Evolutionary conservation across 23 tunicate genomes (phyloP), one percentile per base, ranked within the genome.

Genomic region (Oikopleura albicans): DNA sequence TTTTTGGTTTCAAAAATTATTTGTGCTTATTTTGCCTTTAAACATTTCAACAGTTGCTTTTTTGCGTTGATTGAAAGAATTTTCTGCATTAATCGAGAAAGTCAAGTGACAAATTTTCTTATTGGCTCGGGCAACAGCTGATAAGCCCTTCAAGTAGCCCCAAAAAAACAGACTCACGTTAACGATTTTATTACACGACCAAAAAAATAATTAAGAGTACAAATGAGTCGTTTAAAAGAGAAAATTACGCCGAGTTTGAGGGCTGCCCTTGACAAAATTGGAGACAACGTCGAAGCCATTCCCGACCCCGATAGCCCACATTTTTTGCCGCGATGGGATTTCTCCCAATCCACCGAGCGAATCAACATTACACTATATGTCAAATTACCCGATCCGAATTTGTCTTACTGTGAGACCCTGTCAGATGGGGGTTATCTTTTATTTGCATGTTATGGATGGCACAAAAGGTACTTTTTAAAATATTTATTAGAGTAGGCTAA

Each of bases 391-490:
- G 79, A 71, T 31, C 79, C 79, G 31, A 71, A 16, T 71, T 71
- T 71, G 35, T 12, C 79, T 16, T 71, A 71, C 79, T 16, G 34
- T 37, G 79, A 71, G 79, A n/a, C n/a, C n/a, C 28, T 16, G 2
- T 27, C 33, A 12, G 79, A 29, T 4, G 27, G 34, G 31, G 79
- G 35, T 71, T 71, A 22, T 16, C 2, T 37, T 4, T 12, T 71
- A 16, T 71, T 71, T 71, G 79, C 79, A 22, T 71, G 79, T 71
- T 71, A 12, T 71, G 79, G 79, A 71, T 71, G 79, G 79, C 31
- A 22, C 37, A 71, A 71, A 29, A 71, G 22, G 63, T 49, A 22
- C 12, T 12, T 49, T 49, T 22, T n/a, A n/a, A n/a, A n/a, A n/a
- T n/a, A n/a, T n/a, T n/a, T n/a, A n/a, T n/a, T n/a, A n/a, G n/a